Evolutionary conservation across 2,888 invertebrate species (phyloP).

Genomic region (Axea sp.): DNA sequence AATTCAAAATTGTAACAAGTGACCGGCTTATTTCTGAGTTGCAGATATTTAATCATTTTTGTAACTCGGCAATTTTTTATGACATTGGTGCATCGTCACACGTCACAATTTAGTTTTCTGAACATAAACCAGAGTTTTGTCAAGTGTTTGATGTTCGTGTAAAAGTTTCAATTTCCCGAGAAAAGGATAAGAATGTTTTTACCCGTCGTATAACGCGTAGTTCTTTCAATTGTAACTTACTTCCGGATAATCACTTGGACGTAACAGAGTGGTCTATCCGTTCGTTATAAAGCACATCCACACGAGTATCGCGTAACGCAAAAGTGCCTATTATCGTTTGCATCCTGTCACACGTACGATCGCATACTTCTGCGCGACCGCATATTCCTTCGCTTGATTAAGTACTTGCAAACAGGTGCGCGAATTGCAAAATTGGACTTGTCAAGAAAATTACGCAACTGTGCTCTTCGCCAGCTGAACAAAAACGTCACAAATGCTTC

Average conservation of each 20-base stretch:
- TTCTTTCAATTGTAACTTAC: conserved; percentile 37
- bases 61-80: too few species aligned
- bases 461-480: background rate
- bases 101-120: too few species aligned
- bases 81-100: too few species aligned
- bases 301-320: conserved; percentile 56
- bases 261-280: conserved; percentile 29
- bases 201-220: conserved; percentile 1
- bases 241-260: conserved; percentile 45
- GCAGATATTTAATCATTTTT: too few species aligned
- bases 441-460: conserved; percentile 3
- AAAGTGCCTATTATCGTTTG: conserved; percentile 55
- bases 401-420: conserved; percentile 28
- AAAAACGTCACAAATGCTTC: background rate
- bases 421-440: conserved; percentile 23
- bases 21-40: too few species aligned
- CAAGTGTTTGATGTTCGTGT: background rate
- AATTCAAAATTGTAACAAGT: too few species aligned
- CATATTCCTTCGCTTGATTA: conserved; percentile 33
- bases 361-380: conserved; percentile 6
- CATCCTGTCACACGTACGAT: conserved; percentile 38
- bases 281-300: conserved; percentile 22
- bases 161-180: conserved; percentile 15
- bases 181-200: conserved; percentile 19
- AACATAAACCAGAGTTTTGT: too few species aligned